These are phyloP conservation scores for Atethmia centrago DNA, from an alignment of 2,888 invertebrate species.

Conservation along the genomic window DNA sequence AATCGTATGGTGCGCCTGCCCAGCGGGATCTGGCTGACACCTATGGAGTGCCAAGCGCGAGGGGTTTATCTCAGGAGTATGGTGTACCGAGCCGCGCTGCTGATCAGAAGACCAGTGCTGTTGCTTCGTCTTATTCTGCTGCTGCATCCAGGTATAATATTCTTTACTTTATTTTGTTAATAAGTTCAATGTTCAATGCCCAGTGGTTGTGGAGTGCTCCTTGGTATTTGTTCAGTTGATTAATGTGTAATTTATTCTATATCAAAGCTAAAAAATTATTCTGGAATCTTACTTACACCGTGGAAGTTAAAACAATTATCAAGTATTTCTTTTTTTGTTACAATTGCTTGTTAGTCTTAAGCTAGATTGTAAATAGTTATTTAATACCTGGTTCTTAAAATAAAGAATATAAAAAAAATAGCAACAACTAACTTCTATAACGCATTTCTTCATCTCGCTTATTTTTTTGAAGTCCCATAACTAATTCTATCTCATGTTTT, in stretches of 20 bases:
- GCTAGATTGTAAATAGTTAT: neutral
- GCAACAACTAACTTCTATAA: neutral
- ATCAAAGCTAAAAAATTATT: neutral
- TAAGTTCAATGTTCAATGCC: neutral
- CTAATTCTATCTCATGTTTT: slow-evolving; percentile 8
- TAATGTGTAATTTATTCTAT: neutral
- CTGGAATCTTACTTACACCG: neutral
- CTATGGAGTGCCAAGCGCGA: slow-evolving; percentile 83
- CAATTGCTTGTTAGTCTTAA: neutral
- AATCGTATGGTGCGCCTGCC: slow-evolving; percentile 74
- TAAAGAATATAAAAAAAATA: neutral
- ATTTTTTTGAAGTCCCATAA: neutral
- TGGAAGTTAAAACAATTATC: neutral
- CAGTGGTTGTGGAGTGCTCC: too few relatives aligned
- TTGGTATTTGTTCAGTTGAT: neutral
- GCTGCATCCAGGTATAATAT: slow-evolving; percentile 70
- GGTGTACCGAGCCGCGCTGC: slow-evolving; percentile 81
- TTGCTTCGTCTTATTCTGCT: slow-evolving; percentile 79
- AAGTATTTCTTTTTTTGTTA: neutral
- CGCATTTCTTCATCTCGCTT: neutral
- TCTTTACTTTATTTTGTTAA: neutral
- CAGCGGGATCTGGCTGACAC: slow-evolving; percentile 72
- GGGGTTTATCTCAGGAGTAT: slow-evolving; percentile 82
- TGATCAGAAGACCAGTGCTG: slow-evolving; percentile 80
- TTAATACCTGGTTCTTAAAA: neutral